Base-by-base conservation (phyloP, 1,140 invertebrate genomes). In the Drosophila simulans region DNA sequence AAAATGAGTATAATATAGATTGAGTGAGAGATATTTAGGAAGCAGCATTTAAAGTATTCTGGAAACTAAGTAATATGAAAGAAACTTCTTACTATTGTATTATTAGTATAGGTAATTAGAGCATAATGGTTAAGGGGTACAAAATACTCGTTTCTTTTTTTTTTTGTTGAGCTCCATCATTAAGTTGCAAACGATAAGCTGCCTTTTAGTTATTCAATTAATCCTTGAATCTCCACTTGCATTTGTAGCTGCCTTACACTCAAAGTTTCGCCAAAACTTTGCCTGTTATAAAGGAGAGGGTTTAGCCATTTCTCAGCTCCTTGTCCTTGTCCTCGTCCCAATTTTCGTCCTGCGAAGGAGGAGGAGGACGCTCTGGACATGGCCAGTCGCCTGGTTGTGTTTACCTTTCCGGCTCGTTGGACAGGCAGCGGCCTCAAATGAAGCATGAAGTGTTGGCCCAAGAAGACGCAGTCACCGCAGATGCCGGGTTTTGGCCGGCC, bases 331-430 rank as follows among this genome's bases (percentile, higher is more conserved):
- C 15, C 42, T 20, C 42, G 17, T 25, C 22, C 22, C 27, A 13
- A 25, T 27, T 48, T 48, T 27, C 46, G n/a, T n/a, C 2, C 22
- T 27, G 46, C 5, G 7, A 4, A 46, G 22, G 45, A 46, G 22
- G 45, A 46, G 22, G 46, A 27, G 22, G 13, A 15, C 34, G 27
- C 43, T 31, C 45, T 40, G 35, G 39, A 72, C 70, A 51, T 58
- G 68, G 5, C 52, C 65, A 69, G 64, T 74, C 51, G 57, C 34
- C 60, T 4, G 39, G 49, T 45, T 53, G 72, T 86, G 83, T 86
- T 86, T 88, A 86, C 83, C 81, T 86, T 86, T 88, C 84, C 84
- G 63, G 77, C 77, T 86, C 79, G 88, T 86, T 86, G 83, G 66
- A 39, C 78, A 76, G 72, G 72, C 83, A 46, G 34, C 68, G 68